Evolutionary conservation across 30 jellyfish, hydroid and myxozoan species (phyloP).

Genomic region (Pseudorhiza aurosa): DNA sequence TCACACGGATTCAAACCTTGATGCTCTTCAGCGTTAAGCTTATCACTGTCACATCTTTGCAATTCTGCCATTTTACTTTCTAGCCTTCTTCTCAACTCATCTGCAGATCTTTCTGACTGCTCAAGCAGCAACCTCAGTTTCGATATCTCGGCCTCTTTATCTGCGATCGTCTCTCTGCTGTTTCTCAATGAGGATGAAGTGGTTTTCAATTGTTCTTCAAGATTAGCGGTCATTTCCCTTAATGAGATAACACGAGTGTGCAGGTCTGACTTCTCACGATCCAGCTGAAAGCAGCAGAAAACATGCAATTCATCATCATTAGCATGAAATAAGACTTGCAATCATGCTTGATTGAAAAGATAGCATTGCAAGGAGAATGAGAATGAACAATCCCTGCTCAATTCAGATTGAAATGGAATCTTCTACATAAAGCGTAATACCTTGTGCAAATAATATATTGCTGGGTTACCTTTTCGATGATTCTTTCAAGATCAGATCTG

Average conservation of each 20-base stretch:
- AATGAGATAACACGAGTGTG: constrained; percentile 69
- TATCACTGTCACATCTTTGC: constrained; percentile 48
- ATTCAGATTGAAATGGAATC: too few relatives aligned
- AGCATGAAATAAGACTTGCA: too few relatives aligned
- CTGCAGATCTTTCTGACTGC: constrained; percentile 75
- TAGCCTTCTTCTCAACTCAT: constrained; percentile 76
- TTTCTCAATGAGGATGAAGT: constrained; percentile 63
- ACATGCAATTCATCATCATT: too few relatives aligned
- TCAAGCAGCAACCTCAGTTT: constrained; percentile 80
- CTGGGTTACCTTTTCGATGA: constrained; percentile 57
- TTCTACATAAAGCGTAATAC: too few relatives aligned
- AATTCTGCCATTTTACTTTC: constrained; percentile 53
- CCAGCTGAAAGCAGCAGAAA: too few relatives aligned
- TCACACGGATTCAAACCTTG: constrained; percentile 59
- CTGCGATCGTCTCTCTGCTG: constrained; percentile 76
- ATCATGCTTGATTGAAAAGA: too few relatives aligned
- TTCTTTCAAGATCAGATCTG: constrained; percentile 54
- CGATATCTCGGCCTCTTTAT: constrained; percentile 88
- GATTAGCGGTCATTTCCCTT: constrained; percentile 64
- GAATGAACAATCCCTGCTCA: too few relatives aligned
- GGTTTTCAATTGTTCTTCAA: constrained; percentile 80
- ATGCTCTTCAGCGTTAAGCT: constrained; percentile 24
- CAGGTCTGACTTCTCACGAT: constrained; percentile 70
- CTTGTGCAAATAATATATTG: too few relatives aligned
- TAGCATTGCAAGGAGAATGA: too few relatives aligned